Conservation (phyloP, 2,888 invertebrate species). For the Pristionchus japonicus region DNA sequence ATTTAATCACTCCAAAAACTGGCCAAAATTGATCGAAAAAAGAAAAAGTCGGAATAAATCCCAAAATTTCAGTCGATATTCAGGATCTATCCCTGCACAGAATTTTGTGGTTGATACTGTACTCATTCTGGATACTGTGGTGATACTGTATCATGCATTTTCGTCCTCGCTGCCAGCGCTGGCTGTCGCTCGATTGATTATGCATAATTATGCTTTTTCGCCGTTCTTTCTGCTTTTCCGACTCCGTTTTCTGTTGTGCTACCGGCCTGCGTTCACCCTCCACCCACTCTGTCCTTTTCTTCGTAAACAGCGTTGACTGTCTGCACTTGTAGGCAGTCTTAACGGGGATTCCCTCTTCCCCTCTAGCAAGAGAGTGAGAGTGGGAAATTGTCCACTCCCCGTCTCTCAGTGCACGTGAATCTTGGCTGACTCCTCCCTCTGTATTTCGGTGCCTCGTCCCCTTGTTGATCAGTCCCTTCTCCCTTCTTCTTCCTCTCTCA, state of each 20-base stretch:
- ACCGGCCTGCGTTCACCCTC: not conserved
- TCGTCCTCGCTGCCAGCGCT: too few relatives aligned
- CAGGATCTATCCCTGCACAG: not conserved
- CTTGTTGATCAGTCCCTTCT: not conserved
- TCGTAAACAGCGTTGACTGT: not conserved
- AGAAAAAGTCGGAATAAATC: not conserved
- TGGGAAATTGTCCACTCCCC: conserved; percentile 3
- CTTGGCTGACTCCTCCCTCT: conserved; percentile 15
- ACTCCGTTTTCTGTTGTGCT: not conserved
- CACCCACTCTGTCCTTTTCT: not conserved
- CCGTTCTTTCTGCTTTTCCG: not conserved
- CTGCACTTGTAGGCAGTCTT: not conserved
- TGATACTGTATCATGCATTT: not conserved
- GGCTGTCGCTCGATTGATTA: too few relatives aligned
- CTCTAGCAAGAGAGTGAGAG: conserved; percentile 26
- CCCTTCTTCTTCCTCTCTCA: not conserved
- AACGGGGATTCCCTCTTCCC: conserved; percentile 4
- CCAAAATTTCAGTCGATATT: conserved; percentile 4
- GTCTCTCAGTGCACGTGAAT: conserved; percentile 13
- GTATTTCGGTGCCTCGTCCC: not conserved
- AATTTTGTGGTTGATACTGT: not conserved
- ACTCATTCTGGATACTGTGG: not conserved
- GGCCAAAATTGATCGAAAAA: not conserved
- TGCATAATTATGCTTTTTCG: too few relatives aligned
- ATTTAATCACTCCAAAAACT: not conserved